Percentiles rank a stretch among this genome's conserved stretches.
phyloP scores from a whole-genome alignment of 1,140 invertebrate species.

The Drosophila oshimai region DNA sequence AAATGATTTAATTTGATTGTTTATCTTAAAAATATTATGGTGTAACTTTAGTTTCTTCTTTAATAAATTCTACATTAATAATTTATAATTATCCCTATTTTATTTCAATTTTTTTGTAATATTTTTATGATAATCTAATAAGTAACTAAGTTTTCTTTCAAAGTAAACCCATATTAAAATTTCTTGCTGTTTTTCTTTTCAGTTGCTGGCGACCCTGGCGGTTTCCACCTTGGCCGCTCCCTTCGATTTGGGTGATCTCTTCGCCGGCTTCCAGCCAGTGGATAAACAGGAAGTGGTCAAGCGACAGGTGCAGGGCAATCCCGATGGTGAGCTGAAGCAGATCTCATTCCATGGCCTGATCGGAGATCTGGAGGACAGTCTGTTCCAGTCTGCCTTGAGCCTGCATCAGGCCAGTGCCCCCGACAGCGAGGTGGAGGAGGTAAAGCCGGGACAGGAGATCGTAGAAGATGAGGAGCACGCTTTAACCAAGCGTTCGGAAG shows the following conservation, averaged over 20 bases:
- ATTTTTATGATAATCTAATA: neutral
- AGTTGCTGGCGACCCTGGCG: slow-evolving; percentile 34
- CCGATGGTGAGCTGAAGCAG: slow-evolving; percentile 66
- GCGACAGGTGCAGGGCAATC: slow-evolving; percentile 56
- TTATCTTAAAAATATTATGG: too few species aligned
- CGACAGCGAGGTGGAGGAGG: slow-evolving; percentile 40
- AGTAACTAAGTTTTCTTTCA: too few species aligned
- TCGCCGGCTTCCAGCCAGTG: slow-evolving; percentile 32
- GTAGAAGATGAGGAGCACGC: slow-evolving; percentile 24
- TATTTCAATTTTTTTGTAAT: too few species aligned
- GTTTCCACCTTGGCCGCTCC: slow-evolving; percentile 40
- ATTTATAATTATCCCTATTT: too few species aligned
- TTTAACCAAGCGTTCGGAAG: slow-evolving; percentile 53
- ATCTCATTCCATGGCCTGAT: slow-evolving; percentile 68
- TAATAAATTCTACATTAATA: too few species aligned
- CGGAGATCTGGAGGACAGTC: slow-evolving; percentile 67
- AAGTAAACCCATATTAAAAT: neutral
- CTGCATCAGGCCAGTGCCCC: slow-evolving; percentile 43
- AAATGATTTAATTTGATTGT: too few species aligned
- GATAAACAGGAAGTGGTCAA: slow-evolving; percentile 59
- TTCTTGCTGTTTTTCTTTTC: neutral
- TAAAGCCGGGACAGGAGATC: slow-evolving; percentile 22
- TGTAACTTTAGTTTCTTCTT: too few species aligned
- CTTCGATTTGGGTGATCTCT: slow-evolving; percentile 48
- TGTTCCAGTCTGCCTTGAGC: slow-evolving; percentile 70